Evolutionary conservation across 2,888 invertebrate genomes (phyloP).

Genomic region (Nycteola revayana): DNA sequence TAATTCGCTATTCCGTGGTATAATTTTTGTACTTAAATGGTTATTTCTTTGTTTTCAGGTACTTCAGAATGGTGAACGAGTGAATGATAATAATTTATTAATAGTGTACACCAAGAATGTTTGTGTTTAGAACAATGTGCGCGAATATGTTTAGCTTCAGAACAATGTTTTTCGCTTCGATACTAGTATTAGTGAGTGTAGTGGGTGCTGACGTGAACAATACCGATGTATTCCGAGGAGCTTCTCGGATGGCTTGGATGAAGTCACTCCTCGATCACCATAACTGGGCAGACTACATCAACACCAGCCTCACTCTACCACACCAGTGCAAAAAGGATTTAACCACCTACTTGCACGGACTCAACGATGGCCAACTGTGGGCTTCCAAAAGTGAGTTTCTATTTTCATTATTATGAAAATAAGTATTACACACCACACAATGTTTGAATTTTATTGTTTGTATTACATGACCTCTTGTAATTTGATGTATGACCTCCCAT

Average conservation of each 20-base stretch:
- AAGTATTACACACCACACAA: too few relatives aligned
- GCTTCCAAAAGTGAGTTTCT: slow-evolving; percentile 88
- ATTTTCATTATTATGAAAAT: too few relatives aligned
- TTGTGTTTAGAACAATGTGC: slow-evolving; percentile 27
- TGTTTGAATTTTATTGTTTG: too few relatives aligned
- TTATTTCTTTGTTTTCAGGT: slow-evolving; percentile 41
- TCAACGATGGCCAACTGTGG: slow-evolving; percentile 87
- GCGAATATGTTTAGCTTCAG: slow-evolving; percentile 30
- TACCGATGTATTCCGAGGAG: slow-evolving; percentile 27
- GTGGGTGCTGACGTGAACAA: slow-evolving; percentile 64
- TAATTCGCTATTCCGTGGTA: too few relatives aligned
- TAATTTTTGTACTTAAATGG: too few relatives aligned
- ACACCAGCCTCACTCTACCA: slow-evolving; percentile 66
- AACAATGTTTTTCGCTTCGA: slow-evolving; percentile 53
- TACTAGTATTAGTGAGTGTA: slow-evolving; percentile 68
- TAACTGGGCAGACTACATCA: slow-evolving; percentile 74
- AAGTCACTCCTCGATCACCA: slow-evolving; percentile 85
- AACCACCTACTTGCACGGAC: slow-evolving; percentile 78
- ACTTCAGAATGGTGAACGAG: slow-evolving; percentile 27
- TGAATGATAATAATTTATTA: slow-evolving; percentile 10
- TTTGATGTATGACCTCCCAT: too few relatives aligned
- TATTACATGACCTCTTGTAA: too few relatives aligned
- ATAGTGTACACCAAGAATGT: slow-evolving; percentile 12
- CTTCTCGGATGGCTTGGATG: slow-evolving; percentile 85
- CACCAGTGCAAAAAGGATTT: slow-evolving; percentile 79